Base-by-base conservation (phyloP, 1,140 invertebrate genomes). In the Spodoptera frugiperda region DNA sequence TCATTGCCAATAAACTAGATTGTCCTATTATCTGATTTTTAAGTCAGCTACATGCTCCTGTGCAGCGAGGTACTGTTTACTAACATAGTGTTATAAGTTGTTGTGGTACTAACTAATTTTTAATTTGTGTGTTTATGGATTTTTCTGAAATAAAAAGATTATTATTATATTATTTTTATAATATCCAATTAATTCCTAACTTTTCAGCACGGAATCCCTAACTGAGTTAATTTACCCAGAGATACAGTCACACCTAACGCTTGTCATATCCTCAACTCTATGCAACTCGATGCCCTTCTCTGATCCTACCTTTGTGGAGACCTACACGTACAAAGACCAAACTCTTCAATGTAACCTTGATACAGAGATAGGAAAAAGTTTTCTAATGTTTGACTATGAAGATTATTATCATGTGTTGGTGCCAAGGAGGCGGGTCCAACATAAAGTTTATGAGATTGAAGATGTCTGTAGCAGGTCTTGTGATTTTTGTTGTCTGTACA, bases 311-410 rank as follows among this genome's bases (percentile, higher is more conserved):
- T 59, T 30, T 10, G 9, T 80, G 15, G 71, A 85, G 3, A 51
- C 75, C 0, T 49, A 87, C 19, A 12, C 54, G n/a, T 84, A 82
- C 30, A 61, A 73, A 30, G 90, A 93, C 65, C 87, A 88, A 54
- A 84, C 71, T 1, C 78, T 85, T 1, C 92, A 93, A 54, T 93
- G 92, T 61, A 87, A 94, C 63, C 76, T 94, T 25, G 91, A 92
- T 17, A 76, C 68, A 2, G 92, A 94, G 48, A 5, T 77, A 0
- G 87, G 80, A 11, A 92, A 84, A 63, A 87, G 79, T 65, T 93
- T 89, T 44, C 67, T 93, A 2, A 92, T 92, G 89, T 93, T 92
- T 82, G 88, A 92, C 17, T 83, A 90, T 19, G 87, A 92, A 10
- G 21, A 79, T 0, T 59, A 81, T 14, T 83, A 77, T 57, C 74